Percentiles rank a stretch among this genome's conserved stretches.
Conservation (phyloP, 2,113 vertebrate species). For the Rutilus rutilus region DNA sequence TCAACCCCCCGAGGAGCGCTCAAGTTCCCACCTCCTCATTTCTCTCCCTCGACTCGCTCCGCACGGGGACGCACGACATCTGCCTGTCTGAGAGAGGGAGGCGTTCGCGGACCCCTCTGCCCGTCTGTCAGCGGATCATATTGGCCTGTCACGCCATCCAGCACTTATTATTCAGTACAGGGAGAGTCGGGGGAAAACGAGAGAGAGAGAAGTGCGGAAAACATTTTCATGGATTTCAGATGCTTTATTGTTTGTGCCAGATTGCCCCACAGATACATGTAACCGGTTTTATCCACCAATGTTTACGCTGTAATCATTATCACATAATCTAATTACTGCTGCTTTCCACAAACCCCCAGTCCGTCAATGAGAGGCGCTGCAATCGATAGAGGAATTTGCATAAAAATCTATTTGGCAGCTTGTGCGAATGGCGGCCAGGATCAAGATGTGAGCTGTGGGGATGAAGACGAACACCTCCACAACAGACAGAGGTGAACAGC, state of each 20-base stretch:
- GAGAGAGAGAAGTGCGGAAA: constrained; percentile 8
- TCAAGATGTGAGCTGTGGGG: constrained; percentile 68
- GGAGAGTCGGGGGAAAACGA: constrained; percentile 25
- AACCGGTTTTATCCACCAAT: constrained; percentile 60
- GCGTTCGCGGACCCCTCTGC: constrained; percentile 67
- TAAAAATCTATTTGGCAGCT: constrained; percentile 78
- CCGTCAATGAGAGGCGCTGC: constrained; percentile 67
- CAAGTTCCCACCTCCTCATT: constrained; percentile 93
- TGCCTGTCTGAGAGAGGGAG: constrained; percentile 87
- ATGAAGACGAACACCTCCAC: constrained; percentile 60
- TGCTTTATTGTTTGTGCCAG: constrained; percentile 71
- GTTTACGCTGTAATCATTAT: constrained; percentile 75
- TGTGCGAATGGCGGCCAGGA: constrained; percentile 49
- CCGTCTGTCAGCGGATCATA: constrained; percentile 79
- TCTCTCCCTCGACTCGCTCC: constrained; percentile 78
- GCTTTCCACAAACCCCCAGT: constrained; percentile 64
- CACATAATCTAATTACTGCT: constrained; percentile 73
- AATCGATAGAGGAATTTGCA: constrained; percentile 79
- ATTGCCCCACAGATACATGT: constrained; percentile 64
- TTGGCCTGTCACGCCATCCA: constrained; percentile 70
- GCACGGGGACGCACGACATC: constrained; percentile 91
- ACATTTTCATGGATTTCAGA: constrained; percentile 65
- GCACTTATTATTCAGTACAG: constrained; percentile 73
- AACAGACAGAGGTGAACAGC: constrained; percentile 64
- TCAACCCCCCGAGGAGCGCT: constrained; percentile 93